Conservation (phyloP, 1,140 invertebrate species). For the Chionoecetes opilio region DNA sequence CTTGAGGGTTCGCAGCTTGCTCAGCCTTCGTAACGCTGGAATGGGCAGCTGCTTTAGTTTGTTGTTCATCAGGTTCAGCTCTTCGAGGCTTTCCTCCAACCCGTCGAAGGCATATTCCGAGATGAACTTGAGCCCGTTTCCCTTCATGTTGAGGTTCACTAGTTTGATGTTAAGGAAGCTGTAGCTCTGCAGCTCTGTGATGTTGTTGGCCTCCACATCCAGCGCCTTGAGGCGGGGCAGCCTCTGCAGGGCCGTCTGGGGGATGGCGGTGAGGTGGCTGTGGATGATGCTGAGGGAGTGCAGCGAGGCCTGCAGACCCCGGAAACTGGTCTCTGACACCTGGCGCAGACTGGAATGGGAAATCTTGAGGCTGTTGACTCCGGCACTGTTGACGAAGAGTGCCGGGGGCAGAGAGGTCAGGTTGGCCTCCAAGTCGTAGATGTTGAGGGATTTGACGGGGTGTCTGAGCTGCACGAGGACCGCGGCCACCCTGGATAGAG, state of each 20-base stretch:
- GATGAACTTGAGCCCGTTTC: slow-evolving; percentile 91
- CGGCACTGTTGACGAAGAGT: slow-evolving; percentile 85
- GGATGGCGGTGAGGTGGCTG: slow-evolving; percentile 78
- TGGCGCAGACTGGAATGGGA: slow-evolving; percentile 69
- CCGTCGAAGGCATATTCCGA: slow-evolving; percentile 91
- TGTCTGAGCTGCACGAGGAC: slow-evolving; percentile 85
- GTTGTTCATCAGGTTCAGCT: slow-evolving; percentile 92
- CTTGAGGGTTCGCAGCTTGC: slow-evolving; percentile 89
- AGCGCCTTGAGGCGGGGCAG: slow-evolving; percentile 74
- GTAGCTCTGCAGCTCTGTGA: slow-evolving; percentile 80
- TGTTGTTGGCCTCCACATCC: slow-evolving; percentile 81
- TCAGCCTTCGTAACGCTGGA: slow-evolving; percentile 89
- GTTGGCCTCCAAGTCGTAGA: slow-evolving; percentile 92
- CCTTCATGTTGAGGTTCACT: slow-evolving; percentile 75
- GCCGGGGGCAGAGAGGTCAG: slow-evolving; percentile 89
- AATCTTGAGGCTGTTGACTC: slow-evolving; percentile 71
- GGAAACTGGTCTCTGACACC: slow-evolving; percentile 64
- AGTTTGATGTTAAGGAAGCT: slow-evolving; percentile 80
- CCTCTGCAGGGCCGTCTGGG: slow-evolving; percentile 73
- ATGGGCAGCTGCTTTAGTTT: slow-evolving; percentile 90
- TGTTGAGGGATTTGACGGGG: slow-evolving; percentile 91
- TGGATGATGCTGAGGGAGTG: slow-evolving; percentile 74
- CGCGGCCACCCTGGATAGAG: slow-evolving; percentile 85
- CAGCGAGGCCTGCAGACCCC: slow-evolving; percentile 72
- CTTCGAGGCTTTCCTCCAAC: slow-evolving; percentile 90